phyloP scores from a whole-genome alignment of 2,888 invertebrate species.

The Trichogramma evanescens region DNA sequence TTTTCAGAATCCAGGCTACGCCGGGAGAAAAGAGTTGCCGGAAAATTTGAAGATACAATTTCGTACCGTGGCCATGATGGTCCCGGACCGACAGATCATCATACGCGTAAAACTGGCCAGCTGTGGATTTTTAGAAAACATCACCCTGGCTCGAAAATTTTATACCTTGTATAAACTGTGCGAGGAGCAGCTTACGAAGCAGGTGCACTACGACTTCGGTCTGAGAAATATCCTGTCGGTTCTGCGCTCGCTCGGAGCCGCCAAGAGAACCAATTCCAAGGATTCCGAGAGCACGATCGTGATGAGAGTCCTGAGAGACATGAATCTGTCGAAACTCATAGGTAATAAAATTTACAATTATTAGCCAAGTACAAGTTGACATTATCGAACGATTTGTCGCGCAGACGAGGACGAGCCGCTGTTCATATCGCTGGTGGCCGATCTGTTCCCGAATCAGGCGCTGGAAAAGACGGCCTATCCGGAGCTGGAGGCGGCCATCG shows the following conservation, averaged over 20 bases:
- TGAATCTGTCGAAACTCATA: constrained; percentile 91
- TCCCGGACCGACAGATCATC: constrained; percentile 94
- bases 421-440: constrained; percentile 93
- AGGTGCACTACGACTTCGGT: constrained; percentile 96
- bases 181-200: constrained; percentile 94
- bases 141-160: constrained; percentile 89
- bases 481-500: constrained; percentile 82
- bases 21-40: constrained; percentile 90
- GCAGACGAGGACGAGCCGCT: constrained; percentile 91
- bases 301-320: constrained; percentile 93
- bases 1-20: constrained; percentile 89
- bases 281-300: constrained; percentile 94
- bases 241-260: constrained; percentile 82
- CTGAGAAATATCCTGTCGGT: constrained; percentile 92
- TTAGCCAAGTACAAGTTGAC: too few species aligned
- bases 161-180: constrained; percentile 94
- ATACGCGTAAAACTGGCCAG: constrained; percentile 93
- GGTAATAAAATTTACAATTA: too few species aligned
- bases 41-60: constrained; percentile 97
- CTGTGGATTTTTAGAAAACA: constrained; percentile 93
- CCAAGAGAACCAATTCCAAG: constrained; percentile 83
- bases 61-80: constrained; percentile 98
- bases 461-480: constrained; percentile 85
- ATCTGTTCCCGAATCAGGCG: constrained; percentile 90
- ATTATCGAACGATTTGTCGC: constrained; percentile 21